phyloP scores from a whole-genome alignment of 1,140 invertebrate genomes.

The Holotrichia oblita region DNA sequence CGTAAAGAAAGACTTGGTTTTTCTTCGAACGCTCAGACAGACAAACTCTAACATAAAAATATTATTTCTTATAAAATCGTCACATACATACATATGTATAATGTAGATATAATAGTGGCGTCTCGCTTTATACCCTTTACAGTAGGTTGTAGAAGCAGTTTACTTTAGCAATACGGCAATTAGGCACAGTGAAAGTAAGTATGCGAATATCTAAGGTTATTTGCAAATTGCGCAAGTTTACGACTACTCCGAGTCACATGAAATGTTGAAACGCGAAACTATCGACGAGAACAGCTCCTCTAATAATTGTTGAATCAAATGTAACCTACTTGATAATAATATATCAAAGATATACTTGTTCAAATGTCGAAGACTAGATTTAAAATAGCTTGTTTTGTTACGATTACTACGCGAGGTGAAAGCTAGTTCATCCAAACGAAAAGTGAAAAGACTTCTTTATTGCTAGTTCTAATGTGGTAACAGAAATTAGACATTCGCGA shows the following conservation, averaged over 20 bases:
- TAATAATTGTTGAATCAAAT: background rate
- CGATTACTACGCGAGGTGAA: background rate
- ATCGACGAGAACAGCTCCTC: background rate
- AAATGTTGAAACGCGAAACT: background rate
- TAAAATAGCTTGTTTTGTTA: background rate
- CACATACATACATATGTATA: too few species aligned
- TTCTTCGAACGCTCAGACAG: too few species aligned
- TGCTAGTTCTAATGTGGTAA: background rate
- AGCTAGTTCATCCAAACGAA: background rate
- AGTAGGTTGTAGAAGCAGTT: background rate
- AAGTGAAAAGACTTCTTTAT: background rate
- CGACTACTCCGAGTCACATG: background rate
- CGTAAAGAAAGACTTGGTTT: too few species aligned
- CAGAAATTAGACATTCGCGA: background rate
- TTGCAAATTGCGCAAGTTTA: background rate
- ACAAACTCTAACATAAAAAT: too few species aligned
- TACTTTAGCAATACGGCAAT: background rate
- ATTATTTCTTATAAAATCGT: too few species aligned
- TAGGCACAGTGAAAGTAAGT: constrained; percentile 11
- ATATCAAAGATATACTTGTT: background rate
- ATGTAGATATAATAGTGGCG: background rate
- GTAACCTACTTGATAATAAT: background rate
- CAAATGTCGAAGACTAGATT: background rate
- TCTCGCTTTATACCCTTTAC: background rate
- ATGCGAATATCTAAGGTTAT: constrained; percentile 2